A percentile compares a stretch with the other conserved stretches of the same genome.
phyloP scores from a whole-genome alignment of 2,113 vertebrate species.

The Lagopus muta region DNA sequence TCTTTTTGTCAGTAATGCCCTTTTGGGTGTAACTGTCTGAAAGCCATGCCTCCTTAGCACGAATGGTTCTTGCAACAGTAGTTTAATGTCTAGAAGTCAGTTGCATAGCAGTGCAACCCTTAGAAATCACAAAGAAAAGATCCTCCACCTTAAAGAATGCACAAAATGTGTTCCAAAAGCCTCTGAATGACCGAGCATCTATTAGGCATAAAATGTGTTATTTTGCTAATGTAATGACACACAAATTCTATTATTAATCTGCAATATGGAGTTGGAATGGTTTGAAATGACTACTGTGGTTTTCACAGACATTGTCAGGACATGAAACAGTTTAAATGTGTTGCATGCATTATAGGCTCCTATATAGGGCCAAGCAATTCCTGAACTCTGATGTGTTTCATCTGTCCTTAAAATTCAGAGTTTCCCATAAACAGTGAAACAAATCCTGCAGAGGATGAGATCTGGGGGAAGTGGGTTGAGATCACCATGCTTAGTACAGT shows the following conservation, averaged over 20 bases:
- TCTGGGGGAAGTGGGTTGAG: slow-evolving; percentile 35
- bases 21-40: not conserved
- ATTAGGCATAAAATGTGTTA: slow-evolving; percentile 7
- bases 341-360: not conserved
- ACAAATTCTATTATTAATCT: slow-evolving; percentile 2
- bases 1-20: not conserved
- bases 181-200: not conserved
- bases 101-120: slow-evolving; percentile 2
- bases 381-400: slow-evolving; percentile 15
- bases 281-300: slow-evolving; percentile 15
- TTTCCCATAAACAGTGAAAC: slow-evolving; percentile 1
- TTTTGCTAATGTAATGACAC: not conserved
- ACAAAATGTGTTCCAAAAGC: slow-evolving; percentile 1
- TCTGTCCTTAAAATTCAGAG: not conserved
- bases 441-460: slow-evolving; percentile 24
- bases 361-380: not conserved
- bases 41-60: not conserved
- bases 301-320: not conserved
- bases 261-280: not conserved
- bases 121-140: not conserved
- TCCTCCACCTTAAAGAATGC: slow-evolving; percentile 52
- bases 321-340: not conserved
- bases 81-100: not conserved
- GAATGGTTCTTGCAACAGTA: not conserved
- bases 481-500: not conserved